Evolutionary conservation across 2,797 vertebrate genomes (phyloP).

Genomic region (Pampus argenteus): DNA sequence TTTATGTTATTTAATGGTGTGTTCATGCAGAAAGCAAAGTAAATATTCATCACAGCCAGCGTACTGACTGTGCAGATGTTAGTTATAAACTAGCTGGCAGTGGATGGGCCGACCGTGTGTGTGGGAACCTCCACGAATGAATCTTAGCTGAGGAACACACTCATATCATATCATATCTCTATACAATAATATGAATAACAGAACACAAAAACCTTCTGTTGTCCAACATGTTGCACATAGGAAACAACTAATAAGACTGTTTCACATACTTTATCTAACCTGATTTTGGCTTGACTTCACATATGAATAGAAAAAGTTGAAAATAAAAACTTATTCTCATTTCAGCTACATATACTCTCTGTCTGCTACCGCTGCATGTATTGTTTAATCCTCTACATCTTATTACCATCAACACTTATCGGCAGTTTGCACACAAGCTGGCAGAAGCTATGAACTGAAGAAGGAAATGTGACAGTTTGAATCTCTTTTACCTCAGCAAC

Average conservation of each 20-base stretch:
- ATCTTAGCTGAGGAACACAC: too few relatives aligned
- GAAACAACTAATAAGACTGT: too few relatives aligned
- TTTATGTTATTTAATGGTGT: too few relatives aligned
- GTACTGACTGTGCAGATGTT: too few relatives aligned
- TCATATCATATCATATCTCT: too few relatives aligned
- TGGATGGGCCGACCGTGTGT: too few relatives aligned
- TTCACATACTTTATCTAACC: not conserved
- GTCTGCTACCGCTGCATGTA: not conserved
- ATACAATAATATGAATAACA: not conserved
- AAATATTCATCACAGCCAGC: too few relatives aligned
- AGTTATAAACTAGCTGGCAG: too few relatives aligned
- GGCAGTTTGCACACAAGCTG: not conserved
- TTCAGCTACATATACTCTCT: too few relatives aligned
- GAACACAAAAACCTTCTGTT: not conserved
- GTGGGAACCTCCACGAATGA: too few relatives aligned
- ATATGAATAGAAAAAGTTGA: not conserved
- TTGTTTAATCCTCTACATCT: not conserved
- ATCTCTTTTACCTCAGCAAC: conserved; percentile 25
- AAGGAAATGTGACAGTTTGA: not conserved
- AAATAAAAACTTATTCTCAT: not conserved
- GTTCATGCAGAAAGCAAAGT: too few relatives aligned
- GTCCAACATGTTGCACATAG: not conserved
- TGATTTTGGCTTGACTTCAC: not conserved
- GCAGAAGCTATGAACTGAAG: not conserved
- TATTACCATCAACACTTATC: not conserved